These are phyloP conservation scores for Temnothorax rugatulus DNA, from an alignment of 2,888 invertebrate genomes.

Conservation along the genomic window DNA sequence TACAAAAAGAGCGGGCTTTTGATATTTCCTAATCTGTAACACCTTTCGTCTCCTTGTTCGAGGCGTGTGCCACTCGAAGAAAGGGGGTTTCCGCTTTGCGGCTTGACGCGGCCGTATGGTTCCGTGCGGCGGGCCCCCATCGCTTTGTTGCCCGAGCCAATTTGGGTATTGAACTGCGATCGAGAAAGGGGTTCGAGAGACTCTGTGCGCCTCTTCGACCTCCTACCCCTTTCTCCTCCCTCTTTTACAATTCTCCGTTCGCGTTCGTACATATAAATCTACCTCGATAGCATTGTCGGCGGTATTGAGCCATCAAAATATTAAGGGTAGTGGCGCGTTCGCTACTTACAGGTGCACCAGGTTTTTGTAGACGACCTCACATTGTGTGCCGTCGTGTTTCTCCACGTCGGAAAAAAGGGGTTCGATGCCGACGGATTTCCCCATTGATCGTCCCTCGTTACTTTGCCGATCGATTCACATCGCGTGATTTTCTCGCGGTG, in stretches of 20 bases:
- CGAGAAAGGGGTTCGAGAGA: slow-evolving; percentile 78
- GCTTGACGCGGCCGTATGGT: slow-evolving; percentile 50
- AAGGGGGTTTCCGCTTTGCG: slow-evolving; percentile 68
- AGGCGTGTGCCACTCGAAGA: slow-evolving; percentile 69
- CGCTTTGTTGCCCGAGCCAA: slow-evolving; percentile 81
- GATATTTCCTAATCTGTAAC: slow-evolving; percentile 80
- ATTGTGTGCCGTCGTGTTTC: slow-evolving; percentile 72
- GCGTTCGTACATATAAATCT: slow-evolving; percentile 61
- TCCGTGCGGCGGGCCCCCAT: slow-evolving; percentile 51
- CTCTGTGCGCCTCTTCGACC: slow-evolving; percentile 11
- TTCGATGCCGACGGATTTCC: slow-evolving; percentile 48
- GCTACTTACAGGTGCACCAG: slow-evolving; percentile 70
- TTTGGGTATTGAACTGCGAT: slow-evolving; percentile 85
- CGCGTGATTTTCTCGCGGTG: slow-evolving; percentile 53
- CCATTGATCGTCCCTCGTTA: slow-evolving; percentile 73
- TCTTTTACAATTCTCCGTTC: slow-evolving; percentile 41
- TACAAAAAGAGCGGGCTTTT: slow-evolving; percentile 58
- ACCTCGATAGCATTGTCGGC: slow-evolving; percentile 82
- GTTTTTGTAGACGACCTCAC: slow-evolving; percentile 56
- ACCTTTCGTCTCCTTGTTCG: slow-evolving; percentile 77
- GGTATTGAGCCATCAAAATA: slow-evolving; percentile 86
- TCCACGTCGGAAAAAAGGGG: slow-evolving; percentile 67
- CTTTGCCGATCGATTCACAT: slow-evolving; percentile 69
- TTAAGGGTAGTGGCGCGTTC: slow-evolving; percentile 78
- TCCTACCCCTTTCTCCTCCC: slow-evolving; percentile 34